Evolutionary conservation across 1,140 invertebrate species (phyloP), one percentile per base, ranked within the genome.

Genomic region (Drosophila baimaii): DNA sequence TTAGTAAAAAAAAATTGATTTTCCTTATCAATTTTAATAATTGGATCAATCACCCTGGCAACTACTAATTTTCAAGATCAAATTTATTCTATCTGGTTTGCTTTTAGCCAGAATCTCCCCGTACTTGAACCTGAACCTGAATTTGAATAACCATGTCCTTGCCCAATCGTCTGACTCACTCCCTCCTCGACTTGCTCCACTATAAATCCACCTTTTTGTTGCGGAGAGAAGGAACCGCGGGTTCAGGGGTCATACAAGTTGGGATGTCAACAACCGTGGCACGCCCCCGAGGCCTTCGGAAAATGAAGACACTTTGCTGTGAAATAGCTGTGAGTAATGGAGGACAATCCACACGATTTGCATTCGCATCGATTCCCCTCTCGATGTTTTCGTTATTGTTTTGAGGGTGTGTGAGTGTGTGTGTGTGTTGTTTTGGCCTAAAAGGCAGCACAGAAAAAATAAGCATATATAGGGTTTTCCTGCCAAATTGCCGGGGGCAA

Each of bases 401-500:
- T 71, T 7, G 33, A 39, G 33, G n/a, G 12, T 44, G 56, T 41
- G 33, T 31, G 17, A 13, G 13, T 35, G 41, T 23, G 23, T 31
- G 37, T 43, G 31, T 39, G 17, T 70, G 66, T 71, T 71, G 74
- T 69, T 77, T 77, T 77, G 72, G 55, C 63, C 64, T 59, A 81
- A 74, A 46, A 77, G 49, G 73, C 59, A 59, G 39, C 43, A 29
- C 59, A 39, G 63, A 58, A 69, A 54, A 84, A 76, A 83, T 77
- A 80, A 81, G 81, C 80, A 84, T 56, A 76, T 70, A 79, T 76
- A 77, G 70, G 79, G 54, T 49, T 72, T 61, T 59, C 46, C 56
- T 49, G 47, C 33, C 41, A 47, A 55, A 85, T 65, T 68, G 83
- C 82, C 79, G 35, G 52, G 58, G 83, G 82, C 82, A 88, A 88